phyloP scores from a whole-genome alignment of 2,888 invertebrate genomes.

The Scaptodrosophila latifasciaeformis region DNA sequence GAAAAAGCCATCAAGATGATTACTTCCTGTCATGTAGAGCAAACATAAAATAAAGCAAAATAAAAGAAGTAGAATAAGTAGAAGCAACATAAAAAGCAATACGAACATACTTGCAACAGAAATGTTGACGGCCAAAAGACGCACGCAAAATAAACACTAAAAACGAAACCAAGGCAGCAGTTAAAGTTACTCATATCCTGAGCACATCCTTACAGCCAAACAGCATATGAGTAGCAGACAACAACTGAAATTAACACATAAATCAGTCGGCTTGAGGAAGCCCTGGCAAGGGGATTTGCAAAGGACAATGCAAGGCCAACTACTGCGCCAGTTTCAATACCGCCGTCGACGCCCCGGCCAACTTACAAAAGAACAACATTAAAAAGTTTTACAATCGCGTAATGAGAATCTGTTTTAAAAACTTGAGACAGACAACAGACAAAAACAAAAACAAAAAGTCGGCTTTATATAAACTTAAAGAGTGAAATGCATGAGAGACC shows the following conservation, averaged over 20 bases:
- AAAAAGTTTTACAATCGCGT: conserved; percentile 68
- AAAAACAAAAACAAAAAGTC: conserved; percentile 16
- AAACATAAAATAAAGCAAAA: conserved; percentile 52
- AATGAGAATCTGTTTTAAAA: conserved; percentile 68
- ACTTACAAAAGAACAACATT: conserved; percentile 66
- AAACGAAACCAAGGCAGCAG: too few species aligned
- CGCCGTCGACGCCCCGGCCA: conserved; percentile 22
- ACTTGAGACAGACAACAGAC: conserved; percentile 52
- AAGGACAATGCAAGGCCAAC: conserved; percentile 34
- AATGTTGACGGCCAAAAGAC: conserved; percentile 24
- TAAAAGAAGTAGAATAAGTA: too few species aligned
- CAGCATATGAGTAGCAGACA: conserved; percentile 43
- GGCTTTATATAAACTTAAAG: neutral
- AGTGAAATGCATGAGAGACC: conserved; percentile 6
- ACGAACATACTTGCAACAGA: too few species aligned
- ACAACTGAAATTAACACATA: conserved; percentile 60
- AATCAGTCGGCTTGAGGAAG: conserved; percentile 47
- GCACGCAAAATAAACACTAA: conserved; percentile 52
- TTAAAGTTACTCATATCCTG: conserved; percentile 67
- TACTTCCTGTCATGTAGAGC: conserved; percentile 63
- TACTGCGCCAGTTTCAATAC: neutral
- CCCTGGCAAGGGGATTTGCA: too few species aligned
- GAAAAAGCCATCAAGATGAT: conserved; percentile 67
- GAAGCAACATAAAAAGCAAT: conserved; percentile 9
- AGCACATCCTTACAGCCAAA: conserved; percentile 49